phyloP scores from a whole-genome alignment of 1,140 invertebrate genomes.

The Hypsibius dujardini region DNA sequence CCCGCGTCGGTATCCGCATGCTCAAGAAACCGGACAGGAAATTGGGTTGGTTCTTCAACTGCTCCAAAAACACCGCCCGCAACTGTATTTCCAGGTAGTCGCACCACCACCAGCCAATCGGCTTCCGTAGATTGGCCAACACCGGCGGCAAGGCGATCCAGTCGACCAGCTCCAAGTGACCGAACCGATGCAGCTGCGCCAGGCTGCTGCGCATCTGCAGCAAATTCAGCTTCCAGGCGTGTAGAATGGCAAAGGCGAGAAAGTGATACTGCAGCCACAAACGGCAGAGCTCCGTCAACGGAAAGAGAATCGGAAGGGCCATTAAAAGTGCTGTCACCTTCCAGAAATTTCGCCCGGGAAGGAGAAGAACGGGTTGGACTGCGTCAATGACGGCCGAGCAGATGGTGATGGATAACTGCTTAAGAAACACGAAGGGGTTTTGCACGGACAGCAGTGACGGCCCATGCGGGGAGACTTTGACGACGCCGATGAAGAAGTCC shows the following conservation, averaged over 20 bases:
- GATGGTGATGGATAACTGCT: not conserved
- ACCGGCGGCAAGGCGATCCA: not conserved
- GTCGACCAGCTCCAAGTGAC: not conserved
- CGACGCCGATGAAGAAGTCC: not conserved
- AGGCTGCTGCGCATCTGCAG: not conserved
- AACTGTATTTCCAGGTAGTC: slow-evolving; percentile 9
- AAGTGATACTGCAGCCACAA: not conserved
- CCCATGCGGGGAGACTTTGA: not conserved
- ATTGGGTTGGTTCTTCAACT: not conserved
- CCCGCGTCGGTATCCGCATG: not conserved
- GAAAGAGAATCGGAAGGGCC: not conserved
- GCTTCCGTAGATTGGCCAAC: not conserved
- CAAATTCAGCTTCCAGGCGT: not conserved
- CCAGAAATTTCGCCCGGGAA: not conserved
- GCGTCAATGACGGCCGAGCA: not conserved
- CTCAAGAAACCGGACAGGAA: not conserved
- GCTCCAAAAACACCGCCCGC: not conserved
- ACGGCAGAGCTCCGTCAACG: not conserved
- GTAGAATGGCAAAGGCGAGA: not conserved
- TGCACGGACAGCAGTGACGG: not conserved
- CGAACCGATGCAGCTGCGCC: not conserved
- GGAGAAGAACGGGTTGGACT: not conserved
- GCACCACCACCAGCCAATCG: not conserved
- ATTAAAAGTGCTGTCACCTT: not conserved
- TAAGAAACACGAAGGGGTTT: not conserved